Conservation (phyloP, 2,797 vertebrate species). For the Rhynchonycteris naso region DNA sequence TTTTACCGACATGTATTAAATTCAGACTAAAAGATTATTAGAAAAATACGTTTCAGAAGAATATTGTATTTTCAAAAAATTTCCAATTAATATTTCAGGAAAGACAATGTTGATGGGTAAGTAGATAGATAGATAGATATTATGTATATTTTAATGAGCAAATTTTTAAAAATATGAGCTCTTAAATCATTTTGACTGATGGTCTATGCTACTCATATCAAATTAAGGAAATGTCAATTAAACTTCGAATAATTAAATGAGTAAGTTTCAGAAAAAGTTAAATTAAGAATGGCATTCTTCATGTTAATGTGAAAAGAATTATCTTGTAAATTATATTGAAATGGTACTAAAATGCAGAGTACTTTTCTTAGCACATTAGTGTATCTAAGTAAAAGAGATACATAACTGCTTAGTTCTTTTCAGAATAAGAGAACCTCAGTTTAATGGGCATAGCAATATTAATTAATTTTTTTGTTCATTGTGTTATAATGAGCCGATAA, state of each 20-base stretch:
- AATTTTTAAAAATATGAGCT: not conserved
- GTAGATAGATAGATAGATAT: not conserved
- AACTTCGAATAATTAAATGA: not conserved
- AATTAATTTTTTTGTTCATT: conserved; percentile 44
- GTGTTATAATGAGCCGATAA: conserved; percentile 60
- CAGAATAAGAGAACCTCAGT: not conserved
- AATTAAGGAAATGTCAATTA: conserved; percentile 26
- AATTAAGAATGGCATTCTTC: not conserved
- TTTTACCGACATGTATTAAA: not conserved
- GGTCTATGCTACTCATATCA: not conserved
- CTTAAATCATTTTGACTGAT: not conserved
- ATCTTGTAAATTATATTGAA: conserved; percentile 15
- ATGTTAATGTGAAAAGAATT: not conserved
- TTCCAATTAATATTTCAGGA: not conserved
- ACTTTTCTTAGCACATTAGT: not conserved
- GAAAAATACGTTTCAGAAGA: not conserved
- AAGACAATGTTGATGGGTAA: not conserved
- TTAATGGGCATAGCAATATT: conserved; percentile 24
- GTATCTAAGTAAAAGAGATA: not conserved
- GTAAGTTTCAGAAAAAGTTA: not conserved
- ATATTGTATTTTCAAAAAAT: not conserved
- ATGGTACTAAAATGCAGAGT: not conserved
- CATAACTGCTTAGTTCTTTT: not conserved
- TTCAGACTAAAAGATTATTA: conserved; percentile 22
- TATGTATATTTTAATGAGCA: not conserved